Evolutionary conservation across 1,140 invertebrate genomes (phyloP), one percentile per base, ranked within the genome.

Genomic region (Microplitis demolitor): DNA sequence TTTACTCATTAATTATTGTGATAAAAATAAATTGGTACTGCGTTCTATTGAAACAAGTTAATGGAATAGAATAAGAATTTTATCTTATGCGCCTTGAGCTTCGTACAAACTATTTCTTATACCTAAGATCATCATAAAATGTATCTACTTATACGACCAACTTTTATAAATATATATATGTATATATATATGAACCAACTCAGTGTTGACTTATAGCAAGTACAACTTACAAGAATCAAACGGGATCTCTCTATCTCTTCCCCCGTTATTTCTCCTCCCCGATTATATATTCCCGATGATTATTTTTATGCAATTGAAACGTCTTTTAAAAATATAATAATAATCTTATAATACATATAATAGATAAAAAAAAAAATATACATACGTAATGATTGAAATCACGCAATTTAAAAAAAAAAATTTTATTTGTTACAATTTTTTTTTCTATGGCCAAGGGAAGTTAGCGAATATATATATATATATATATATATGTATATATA

Each of bases 261-360:
- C 62, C 16, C 62, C 62, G 62, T 64, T 64, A 64, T 64, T 39
- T 64, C 37, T 45, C 37, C 62, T 45, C 62, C 62, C 62, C 35
- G 37, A 64, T 35, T 64, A 64, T 64, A 34, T 34, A 13, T 24
- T 35, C 2, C 11, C 34, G 62, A 64, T 64, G 34, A 64, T 64
- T 64, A 64, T 64, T 64, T 64, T 64, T 64, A 64, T 64, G 62
- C 62, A 39, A 64, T 64, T 64, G 62, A 64, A 64, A 64, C 62
- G 62, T 34, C 62, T 64, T 39, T 45, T 45, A 9, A 45, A 45
- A 45, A 45, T 45, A 45, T 45, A 45, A 45, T 45, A 45, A 45
- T 45, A 45, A 45, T 45, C 39, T 45, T 45, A 45, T 45, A 45
- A 0, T 45, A 45, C 39, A 45, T 45, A 45, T 9, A 45, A 8